Evolutionary conservation across 2,797 vertebrate species (phyloP).

Genomic region (Molossus alvarezi): DNA sequence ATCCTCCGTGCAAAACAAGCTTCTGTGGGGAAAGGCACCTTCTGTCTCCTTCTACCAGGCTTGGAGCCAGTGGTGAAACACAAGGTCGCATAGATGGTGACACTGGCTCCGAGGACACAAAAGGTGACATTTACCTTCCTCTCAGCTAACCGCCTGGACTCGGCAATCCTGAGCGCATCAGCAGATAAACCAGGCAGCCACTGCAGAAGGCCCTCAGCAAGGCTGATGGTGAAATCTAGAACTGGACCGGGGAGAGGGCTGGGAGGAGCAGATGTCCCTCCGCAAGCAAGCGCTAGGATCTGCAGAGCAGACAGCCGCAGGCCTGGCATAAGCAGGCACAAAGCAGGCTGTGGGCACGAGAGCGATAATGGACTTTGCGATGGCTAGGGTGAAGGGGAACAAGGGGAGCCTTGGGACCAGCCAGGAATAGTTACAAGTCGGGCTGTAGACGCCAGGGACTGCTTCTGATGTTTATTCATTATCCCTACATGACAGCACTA

Average conservation of each 20-base stretch:
- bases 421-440: not conserved
- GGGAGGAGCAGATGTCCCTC: not conserved
- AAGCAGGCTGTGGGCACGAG: not conserved
- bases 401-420: not conserved
- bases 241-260: not conserved
- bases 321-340: not conserved
- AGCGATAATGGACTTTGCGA: accelerated
- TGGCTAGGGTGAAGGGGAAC: not conserved
- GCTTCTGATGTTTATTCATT: not conserved
- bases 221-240: not conserved
- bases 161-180: not conserved
- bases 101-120: not conserved
- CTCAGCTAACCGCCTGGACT: not conserved
- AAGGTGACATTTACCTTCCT: not conserved
- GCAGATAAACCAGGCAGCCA: not conserved
- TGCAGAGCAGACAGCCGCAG: not conserved
- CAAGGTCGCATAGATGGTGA: not conserved
- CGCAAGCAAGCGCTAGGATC: not conserved
- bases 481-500: not conserved
- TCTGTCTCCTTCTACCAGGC: not conserved
- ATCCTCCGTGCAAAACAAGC: not conserved
- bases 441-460: not conserved
- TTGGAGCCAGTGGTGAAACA: not conserved
- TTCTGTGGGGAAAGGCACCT: not conserved
- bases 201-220: not conserved